Base-by-base conservation (phyloP, 1,140 invertebrate species). In the Saccostrea glomerata region DNA sequence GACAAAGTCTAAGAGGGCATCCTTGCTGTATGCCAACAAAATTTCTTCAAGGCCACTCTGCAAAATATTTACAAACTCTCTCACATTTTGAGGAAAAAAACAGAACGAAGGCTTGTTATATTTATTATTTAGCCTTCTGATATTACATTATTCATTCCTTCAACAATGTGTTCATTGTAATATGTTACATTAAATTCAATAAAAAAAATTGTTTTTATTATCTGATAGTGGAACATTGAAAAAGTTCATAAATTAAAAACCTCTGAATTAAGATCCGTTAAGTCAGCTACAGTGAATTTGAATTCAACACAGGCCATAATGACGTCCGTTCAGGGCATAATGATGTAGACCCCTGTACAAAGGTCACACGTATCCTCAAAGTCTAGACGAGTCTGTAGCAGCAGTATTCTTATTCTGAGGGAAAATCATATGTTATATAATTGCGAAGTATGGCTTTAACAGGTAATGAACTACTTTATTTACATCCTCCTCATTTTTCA, bases 321-420 rank as follows among this genome's bases (percentile, higher is more conserved):
- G 20, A 94, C 60, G 40, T 94, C 93, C 17, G 92, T 92, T 93
- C 93, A 94, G 2, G 93, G 92, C 56, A 93, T 91, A 82, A 92
- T 94, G 54, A 92, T 89, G 63, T 92, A 92, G 55, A 91, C 89
- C 12, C 89, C 89, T 17, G 89, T 77, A 13, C 86, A 55, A 84
- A 92, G 87, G 85, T 90, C 90, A 89, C 92, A 93, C 7, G 89
- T 84, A 30, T 92, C 90, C 40, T 92, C 90, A 92, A 92, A 94
- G 56, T 88, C 87, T 66, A 89, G 58, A 73, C 88, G 86, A 7
- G 84, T 84, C 13, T 84, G 83, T 20, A 88, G 86, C 85, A 93
- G 85, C 47, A 92, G 70, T 13, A 84, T 23, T 23, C 88, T 82
- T 0, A 93, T 87, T 70, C 92, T 93, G 87, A 30, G 87, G 88